Percentiles rank a stretch among this genome's conserved stretches.
These are phyloP conservation scores for Myrmophylax atrothorax DNA, from an alignment of 2,113 vertebrate genomes.

Conservation along the genomic window DNA sequence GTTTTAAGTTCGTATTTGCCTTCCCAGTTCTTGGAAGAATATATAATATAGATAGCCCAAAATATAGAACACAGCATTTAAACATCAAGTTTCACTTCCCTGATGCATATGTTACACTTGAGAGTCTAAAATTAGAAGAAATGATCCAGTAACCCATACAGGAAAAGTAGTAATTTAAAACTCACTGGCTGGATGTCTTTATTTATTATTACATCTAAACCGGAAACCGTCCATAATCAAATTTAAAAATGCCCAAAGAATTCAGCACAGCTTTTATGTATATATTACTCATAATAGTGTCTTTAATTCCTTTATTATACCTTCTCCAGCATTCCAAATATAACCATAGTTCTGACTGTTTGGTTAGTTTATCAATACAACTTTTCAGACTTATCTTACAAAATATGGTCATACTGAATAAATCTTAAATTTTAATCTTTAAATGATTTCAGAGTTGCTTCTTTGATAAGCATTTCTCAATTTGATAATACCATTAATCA, in stretches of 20 bases:
- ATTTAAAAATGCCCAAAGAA: background rate
- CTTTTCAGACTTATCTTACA: background rate
- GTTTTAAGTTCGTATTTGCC: background rate
- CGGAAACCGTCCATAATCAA: background rate
- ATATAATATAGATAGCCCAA: background rate
- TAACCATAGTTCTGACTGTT: background rate
- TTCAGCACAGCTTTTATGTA: background rate
- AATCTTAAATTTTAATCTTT: background rate
- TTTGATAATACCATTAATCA: background rate
- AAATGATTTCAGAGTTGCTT: background rate
- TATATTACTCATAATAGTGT: background rate
- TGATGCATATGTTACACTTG: rapidly evolving
- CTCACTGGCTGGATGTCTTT: background rate
- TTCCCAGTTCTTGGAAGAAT: background rate
- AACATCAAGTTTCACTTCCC: background rate
- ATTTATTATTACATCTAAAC: background rate
- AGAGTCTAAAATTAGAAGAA: background rate
- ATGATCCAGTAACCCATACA: background rate
- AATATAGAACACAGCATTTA: background rate
- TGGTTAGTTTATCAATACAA: background rate
- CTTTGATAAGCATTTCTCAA: background rate
- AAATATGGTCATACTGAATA: background rate
- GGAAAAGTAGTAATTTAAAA: background rate
- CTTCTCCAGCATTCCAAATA: background rate
- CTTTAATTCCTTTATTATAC: background rate